These are phyloP conservation scores for Zeus faber DNA, from an alignment of 2,113 vertebrate genomes.

Conservation along the genomic window DNA sequence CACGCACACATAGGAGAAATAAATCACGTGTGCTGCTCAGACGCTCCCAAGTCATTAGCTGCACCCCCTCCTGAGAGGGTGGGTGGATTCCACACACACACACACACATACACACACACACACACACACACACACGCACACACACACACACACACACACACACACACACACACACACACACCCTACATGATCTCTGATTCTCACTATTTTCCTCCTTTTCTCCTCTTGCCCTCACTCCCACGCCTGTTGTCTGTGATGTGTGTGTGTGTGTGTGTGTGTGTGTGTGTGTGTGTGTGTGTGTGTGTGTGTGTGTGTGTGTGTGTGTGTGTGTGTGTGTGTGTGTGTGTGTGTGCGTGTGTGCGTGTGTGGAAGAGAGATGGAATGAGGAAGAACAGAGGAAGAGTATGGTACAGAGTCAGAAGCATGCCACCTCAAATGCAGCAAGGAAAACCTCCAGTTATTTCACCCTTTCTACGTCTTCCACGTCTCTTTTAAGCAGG, in stretches of 20 bases:
- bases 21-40: conserved; percentile 55
- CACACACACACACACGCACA: neutral
- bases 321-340: conserved; percentile 12
- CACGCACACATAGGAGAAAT: conserved; percentile 58
- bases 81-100: conserved; percentile 60
- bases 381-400: too few species aligned
- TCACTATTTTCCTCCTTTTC: too few species aligned
- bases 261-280: neutral
- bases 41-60: conserved; percentile 73
- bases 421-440: too few species aligned
- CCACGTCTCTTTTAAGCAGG: too few species aligned
- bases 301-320: conserved; percentile 13
- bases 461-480: too few species aligned
- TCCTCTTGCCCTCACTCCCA: too few species aligned
- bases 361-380: too few species aligned
- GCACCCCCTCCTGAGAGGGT: conserved; percentile 67
- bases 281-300: conserved; percentile 3
- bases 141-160: conserved; percentile 6
- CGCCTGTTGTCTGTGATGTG: conserved; percentile 18
- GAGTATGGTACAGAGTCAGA: too few species aligned
- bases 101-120: conserved; percentile 29
- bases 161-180: conserved; percentile 33
- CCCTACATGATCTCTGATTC: too few species aligned
- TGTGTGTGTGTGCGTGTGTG: conserved; percentile 19
- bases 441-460: too few species aligned